phyloP scores from a whole-genome alignment of 2,888 invertebrate species.

The Parnassius apollo region DNA sequence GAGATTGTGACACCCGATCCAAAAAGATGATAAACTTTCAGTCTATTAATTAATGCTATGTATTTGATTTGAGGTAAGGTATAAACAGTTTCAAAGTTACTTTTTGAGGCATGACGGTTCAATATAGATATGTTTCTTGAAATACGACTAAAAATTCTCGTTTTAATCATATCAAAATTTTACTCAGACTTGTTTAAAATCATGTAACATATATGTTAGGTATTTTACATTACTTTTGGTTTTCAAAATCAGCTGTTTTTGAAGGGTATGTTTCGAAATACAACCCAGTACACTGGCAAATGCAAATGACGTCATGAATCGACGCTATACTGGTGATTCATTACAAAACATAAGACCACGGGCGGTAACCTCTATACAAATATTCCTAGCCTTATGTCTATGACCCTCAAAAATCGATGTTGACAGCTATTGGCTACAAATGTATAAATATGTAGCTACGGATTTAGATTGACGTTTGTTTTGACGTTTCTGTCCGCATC shows the following conservation, averaged over 20 bases:
- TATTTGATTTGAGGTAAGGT: slow-evolving; percentile 65
- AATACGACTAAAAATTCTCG: slow-evolving; percentile 8
- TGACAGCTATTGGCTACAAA: no score
- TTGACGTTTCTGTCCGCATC: no score
- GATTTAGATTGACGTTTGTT: no score
- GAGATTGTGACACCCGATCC: slow-evolving; percentile 66
- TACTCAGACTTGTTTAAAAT: no score
- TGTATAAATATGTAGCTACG: no score
- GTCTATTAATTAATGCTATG: slow-evolving; percentile 71
- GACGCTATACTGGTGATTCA: no score
- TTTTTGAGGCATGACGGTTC: slow-evolving; percentile 17
- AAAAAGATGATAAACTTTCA: slow-evolving; percentile 76
- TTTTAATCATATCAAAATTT: slow-evolving; percentile 4
- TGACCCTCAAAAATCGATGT: no score
- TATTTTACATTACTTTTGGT: slow-evolving; percentile 2
- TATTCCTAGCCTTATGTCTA: no score
- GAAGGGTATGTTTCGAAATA: neutral
- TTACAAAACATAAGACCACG: no score
- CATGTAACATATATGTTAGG: neutral
- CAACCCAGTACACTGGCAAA: no score
- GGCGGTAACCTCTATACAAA: no score
- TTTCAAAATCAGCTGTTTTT: slow-evolving; percentile 6
- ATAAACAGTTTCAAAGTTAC: slow-evolving; percentile 62
- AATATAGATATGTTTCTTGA: slow-evolving; percentile 23
- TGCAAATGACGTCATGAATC: no score